phyloP scores from a whole-genome alignment of 2,888 invertebrate species.

The Odontomyia ornata region DNA sequence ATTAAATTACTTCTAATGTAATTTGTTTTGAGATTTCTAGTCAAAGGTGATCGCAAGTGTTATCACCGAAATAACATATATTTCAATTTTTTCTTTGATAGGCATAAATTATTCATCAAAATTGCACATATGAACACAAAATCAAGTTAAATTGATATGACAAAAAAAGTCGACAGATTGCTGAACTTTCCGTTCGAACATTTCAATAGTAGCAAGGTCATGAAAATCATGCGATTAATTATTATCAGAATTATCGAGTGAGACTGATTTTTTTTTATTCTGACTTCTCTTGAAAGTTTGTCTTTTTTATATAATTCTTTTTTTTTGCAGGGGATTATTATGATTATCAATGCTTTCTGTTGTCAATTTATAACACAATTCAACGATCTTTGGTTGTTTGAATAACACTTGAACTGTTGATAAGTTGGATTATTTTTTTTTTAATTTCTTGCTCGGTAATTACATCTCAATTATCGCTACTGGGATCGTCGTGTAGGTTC shows the following conservation, averaged over 20 bases:
- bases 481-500: no score
- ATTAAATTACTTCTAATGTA: background rate
- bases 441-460: no score
- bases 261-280: no score
- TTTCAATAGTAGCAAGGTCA: background rate
- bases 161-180: background rate
- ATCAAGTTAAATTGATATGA: no score
- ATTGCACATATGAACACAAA: no score
- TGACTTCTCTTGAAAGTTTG: no score
- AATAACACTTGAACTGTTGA: background rate
- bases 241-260: background rate
- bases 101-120: no score
- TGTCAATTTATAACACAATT: slow-evolving; percentile 3
- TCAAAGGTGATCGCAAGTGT: background rate
- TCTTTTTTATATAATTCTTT: background rate
- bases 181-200: background rate
- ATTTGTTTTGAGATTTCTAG: background rate
- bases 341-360: background rate
- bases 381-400: background rate
- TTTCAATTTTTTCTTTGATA: background rate
- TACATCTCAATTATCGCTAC: no score
- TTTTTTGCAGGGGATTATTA: background rate
- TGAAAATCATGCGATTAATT: background rate
- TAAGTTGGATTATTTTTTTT: no score
- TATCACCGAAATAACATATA: background rate